phyloP scores from a whole-genome alignment of 1,140 invertebrate species.

The Pogonomyrmex barbatus region DNA sequence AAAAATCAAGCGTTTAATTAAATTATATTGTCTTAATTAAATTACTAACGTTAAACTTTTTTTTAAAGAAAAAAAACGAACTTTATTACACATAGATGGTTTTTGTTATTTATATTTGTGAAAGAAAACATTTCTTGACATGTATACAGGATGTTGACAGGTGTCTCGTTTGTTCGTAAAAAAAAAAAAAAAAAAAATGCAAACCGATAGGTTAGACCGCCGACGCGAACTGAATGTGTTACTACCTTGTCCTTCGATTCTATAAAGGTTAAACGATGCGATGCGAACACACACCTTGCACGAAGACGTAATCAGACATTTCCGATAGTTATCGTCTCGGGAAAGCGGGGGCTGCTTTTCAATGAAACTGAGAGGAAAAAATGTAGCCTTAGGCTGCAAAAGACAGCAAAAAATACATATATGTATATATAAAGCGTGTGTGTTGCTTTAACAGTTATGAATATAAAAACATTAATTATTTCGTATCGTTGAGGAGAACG shows the following conservation, averaged over 20 bases:
- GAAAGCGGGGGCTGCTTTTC: constrained; percentile 21
- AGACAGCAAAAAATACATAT: neutral
- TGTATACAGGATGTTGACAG: constrained; percentile 34
- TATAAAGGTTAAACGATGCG: constrained; percentile 62
- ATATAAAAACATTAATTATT: constrained; percentile 1
- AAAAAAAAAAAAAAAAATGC: constrained; percentile 49
- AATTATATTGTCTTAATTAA: constrained; percentile 5
- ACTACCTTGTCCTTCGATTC: constrained; percentile 50
- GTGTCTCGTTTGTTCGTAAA: constrained; percentile 36
- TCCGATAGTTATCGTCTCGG: constrained; percentile 31
- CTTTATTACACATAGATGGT: neutral
- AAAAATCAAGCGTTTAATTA: constrained; percentile 36
- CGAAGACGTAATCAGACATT: constrained; percentile 53
- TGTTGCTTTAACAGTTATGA: neutral
- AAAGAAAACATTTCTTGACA: constrained; percentile 18
- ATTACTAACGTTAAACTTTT: neutral
- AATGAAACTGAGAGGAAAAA: constrained; percentile 24
- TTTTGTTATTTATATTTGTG: neutral
- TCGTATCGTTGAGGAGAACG: neutral
- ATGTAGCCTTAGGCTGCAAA: neutral
- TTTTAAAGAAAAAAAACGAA: neutral
- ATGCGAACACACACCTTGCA: constrained; percentile 29
- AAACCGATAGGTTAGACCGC: constrained; percentile 58
- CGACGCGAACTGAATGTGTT: constrained; percentile 59
- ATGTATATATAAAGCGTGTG: neutral